Evolutionary conservation across 2,113 vertebrate species (phyloP), one percentile per base, ranked within the genome.

Genomic region (Hyla sarda): DNA sequence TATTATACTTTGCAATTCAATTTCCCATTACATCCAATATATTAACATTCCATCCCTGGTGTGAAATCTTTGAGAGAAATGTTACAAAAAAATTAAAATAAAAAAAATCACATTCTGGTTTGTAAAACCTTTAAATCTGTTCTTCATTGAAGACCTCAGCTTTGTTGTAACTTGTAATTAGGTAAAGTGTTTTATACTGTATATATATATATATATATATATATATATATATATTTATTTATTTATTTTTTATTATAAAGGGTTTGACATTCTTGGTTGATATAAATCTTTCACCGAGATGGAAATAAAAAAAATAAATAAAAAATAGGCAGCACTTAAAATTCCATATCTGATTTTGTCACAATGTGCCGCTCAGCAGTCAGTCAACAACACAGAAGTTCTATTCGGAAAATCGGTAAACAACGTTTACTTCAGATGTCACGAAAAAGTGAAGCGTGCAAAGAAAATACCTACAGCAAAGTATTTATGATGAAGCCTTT

Each of bases 1-100:
- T 73, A n/a, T 47, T 37, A 56, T 34, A 23, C 50, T 21, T 30
- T 54, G 13, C 28, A 48, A 16, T 30, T 77, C 28, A 54, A 32
- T 77, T 28, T 54, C 54, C 21, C 50, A 32, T 54, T 32, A 34
- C 41, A 19, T 37, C 13, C 34, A 19, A 14, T 41, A 41, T 80
- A 80, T 62, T 62, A 80, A 28, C 54, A 62, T 80, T 60, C 77
- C 11, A 25, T 80, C 32, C 34, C 23, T 23, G 50, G 32, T 78
- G 75, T 23, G 14, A 34, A 77, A 52, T 52, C 1, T 76, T 50
- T 13, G 23, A 52, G 50, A 23, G 54, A 19, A 54, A 54, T 54
- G 50, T 19, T 54, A 13, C 5, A 28, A 62, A 28, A 5, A n/a
- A n/a, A n/a, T n/a, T n/a, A n/a, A n/a, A n/a, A n/a, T n/a, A n/a